These are phyloP conservation scores for Onychostruthus taczanowskii DNA, from an alignment of 2,113 vertebrate genomes.

Conservation along the genomic window DNA sequence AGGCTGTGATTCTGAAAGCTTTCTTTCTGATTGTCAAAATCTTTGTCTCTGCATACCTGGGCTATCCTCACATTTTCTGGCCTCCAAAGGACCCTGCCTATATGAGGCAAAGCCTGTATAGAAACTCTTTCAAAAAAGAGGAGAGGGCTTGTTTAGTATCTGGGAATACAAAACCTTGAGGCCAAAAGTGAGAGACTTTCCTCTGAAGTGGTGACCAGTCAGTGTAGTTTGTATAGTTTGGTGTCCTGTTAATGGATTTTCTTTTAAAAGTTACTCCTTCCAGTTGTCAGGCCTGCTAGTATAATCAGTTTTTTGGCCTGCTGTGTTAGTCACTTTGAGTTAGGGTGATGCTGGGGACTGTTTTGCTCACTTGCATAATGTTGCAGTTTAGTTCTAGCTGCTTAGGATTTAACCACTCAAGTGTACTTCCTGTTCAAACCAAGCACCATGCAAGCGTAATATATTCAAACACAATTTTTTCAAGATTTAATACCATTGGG, in stretches of 20 bases:
- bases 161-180: neutral
- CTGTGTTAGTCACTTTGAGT: neutral
- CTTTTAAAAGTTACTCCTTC: neutral
- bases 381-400: neutral
- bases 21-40: neutral
- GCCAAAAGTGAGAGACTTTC: neutral
- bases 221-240: neutral
- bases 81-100: neutral
- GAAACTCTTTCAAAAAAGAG: neutral
- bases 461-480: neutral
- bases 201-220: neutral
- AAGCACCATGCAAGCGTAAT: neutral
- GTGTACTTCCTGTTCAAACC: neutral
- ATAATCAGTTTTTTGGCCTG: neutral
- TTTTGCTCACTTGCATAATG: neutral
- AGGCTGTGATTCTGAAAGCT: neutral
- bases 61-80: neutral
- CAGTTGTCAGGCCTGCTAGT: neutral
- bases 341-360: neutral
- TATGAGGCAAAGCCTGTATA: neutral
- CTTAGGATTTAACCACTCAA: neutral
- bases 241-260: neutral
- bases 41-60: fast-evolving
- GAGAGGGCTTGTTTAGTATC: neutral
- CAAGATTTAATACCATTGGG: neutral